Evolutionary conservation across 2,888 invertebrate species (phyloP), one percentile per base, ranked within the genome.

Genomic region (Drosophila pseudotakahashii): DNA sequence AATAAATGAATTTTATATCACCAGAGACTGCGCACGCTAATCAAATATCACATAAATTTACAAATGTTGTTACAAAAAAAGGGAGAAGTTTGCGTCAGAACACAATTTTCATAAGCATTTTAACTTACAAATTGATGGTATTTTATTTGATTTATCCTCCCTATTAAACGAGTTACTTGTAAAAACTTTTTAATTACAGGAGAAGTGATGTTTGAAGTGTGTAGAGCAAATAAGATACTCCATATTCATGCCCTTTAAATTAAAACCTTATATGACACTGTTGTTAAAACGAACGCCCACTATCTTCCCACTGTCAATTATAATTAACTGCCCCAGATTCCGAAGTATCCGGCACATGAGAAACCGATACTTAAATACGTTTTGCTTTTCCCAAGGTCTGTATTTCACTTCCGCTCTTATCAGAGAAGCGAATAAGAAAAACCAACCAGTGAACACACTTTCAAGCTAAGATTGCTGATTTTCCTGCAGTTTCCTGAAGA

Each of bases 381-480:
- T 32, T 32, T 7, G 37, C 37, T n/a, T n/a, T 30, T 60, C 45
- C 36, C 63, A 64, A 64, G 52, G 44, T 63, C 42, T 63, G 23
- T 7, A 53, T 36, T 60, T 23, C 61, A 48, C 34, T 62, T 62
- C 62, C 62, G 62, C 44, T 61, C 39, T 62, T 53, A 66, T 66
- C 66, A 32, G 14, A 14, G 14, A 19, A n/a, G n/a, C 16, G 5
- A 34, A 16, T 42, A 34, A 26, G 9, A 32, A 11, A 11, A 34
- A 11, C 11, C 11, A 16, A 26, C 45, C 45, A 47, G 62, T 61
- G 48, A 63, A 62, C 62, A 64, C 37, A 23, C 39, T 51, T 36
- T 37, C 34, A 48, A 41, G 48, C 48, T 36, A 16, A 48, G 32
- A n/a, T 11, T 61, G 26, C 34, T 3, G 10, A 23, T 26, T 41